Conservation (phyloP, 2,113 vertebrate species). For the Catharus minimus region DNA sequence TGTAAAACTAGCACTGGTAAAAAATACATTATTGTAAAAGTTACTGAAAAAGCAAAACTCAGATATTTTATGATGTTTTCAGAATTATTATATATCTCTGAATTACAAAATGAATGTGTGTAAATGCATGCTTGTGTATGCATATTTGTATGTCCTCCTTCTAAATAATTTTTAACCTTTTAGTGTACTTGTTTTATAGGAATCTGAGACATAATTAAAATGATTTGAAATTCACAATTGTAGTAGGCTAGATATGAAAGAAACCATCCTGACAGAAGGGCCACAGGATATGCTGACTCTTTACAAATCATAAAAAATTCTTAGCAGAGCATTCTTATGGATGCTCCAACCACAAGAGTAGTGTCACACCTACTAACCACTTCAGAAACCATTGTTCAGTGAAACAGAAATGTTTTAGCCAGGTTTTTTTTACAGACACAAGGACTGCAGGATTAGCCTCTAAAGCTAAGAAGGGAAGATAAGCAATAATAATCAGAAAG, state of each 20-base stretch:
- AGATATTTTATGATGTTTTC: background rate
- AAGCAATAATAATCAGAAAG: background rate
- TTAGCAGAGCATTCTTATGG: background rate
- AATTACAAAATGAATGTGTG: background rate
- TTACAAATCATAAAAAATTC: background rate
- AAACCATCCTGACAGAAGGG: background rate
- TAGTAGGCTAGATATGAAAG: background rate
- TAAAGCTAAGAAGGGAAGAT: background rate
- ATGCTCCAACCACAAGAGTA: background rate
- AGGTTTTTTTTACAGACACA: background rate
- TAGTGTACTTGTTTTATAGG: background rate
- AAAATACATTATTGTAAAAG: background rate
- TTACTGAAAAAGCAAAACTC: background rate
- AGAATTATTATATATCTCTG: background rate
- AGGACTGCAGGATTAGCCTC: background rate
- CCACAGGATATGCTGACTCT: background rate
- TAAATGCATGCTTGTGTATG: background rate
- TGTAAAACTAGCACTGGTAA: background rate
- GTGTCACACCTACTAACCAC: background rate
- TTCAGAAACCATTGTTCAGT: background rate
- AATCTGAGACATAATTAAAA: background rate
- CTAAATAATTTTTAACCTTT: background rate
- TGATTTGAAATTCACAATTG: background rate
- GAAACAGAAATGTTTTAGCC: background rate
- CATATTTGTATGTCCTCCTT: background rate